These are phyloP conservation scores for Alexandromys fortis DNA, from an alignment of 2,113 vertebrate genomes.

Conservation along the genomic window DNA sequence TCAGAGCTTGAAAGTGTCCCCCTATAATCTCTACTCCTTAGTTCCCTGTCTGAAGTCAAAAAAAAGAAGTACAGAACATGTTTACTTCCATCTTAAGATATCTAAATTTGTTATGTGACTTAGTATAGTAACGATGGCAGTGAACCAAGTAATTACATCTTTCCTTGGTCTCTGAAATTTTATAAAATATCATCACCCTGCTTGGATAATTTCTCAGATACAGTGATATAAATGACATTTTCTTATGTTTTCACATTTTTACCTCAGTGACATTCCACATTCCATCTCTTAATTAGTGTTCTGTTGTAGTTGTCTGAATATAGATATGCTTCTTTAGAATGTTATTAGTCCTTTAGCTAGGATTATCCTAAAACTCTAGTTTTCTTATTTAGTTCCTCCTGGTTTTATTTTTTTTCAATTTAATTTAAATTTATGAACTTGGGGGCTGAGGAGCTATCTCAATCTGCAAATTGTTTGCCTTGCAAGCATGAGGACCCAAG, in stretches of 20 bases:
- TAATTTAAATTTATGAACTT: constrained; percentile 19
- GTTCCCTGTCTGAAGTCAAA: constrained; percentile 49
- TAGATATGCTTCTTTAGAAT: constrained; percentile 23
- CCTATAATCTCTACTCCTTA: background rate
- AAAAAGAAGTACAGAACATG: background rate
- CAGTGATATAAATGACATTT: constrained; percentile 69
- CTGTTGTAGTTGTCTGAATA: constrained; percentile 35
- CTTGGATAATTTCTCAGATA: constrained; percentile 74
- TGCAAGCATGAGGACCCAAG: background rate
- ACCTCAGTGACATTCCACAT: constrained; percentile 81
- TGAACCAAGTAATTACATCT: constrained; percentile 53
- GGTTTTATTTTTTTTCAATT: background rate
- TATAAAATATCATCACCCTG: constrained; percentile 68
- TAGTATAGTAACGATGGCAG: constrained; percentile 44
- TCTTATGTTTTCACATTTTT: constrained; percentile 74
- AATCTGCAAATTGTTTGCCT: background rate
- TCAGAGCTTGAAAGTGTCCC: background rate
- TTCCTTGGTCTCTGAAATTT: constrained; percentile 71
- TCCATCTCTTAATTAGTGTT: constrained; percentile 79
- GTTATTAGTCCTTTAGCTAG: constrained; percentile 61
- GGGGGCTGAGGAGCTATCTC: background rate
- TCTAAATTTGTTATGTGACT: constrained; percentile 55
- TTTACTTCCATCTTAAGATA: constrained; percentile 47
- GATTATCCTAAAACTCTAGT: constrained; percentile 11
- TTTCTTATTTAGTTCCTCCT: constrained; percentile 15